Percentiles rank a stretch among this genome's conserved stretches.
These are phyloP conservation scores for Caenorhabditis drosophilae DNA, from an alignment of 2,888 invertebrate genomes.

Conservation along the genomic window DNA sequence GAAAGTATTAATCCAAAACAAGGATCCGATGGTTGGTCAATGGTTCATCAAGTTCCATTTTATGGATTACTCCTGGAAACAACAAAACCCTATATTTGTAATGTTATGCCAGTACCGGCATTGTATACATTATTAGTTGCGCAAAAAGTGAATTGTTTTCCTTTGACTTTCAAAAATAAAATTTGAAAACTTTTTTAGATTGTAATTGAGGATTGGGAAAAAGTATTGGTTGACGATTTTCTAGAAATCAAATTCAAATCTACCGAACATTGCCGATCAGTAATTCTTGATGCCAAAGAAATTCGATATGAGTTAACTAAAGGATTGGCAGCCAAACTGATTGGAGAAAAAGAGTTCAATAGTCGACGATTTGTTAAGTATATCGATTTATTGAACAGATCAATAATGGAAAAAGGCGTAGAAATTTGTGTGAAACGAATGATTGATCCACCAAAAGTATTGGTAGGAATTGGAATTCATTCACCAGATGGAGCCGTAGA, in stretches of 20 bases:
- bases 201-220: slow-evolving; percentile 26
- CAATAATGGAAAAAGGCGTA: slow-evolving; percentile 31
- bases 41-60: slow-evolving; percentile 53
- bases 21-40: slow-evolving; percentile 29
- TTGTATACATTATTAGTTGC: slow-evolving; percentile 42
- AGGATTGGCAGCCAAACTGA: slow-evolving; percentile 34
- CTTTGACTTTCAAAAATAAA: not conserved
- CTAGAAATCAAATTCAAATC: slow-evolving; percentile 39
- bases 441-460: slow-evolving; percentile 46
- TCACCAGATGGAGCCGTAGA: slow-evolving; percentile 42
- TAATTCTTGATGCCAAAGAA: slow-evolving; percentile 33
- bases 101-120: slow-evolving; percentile 53
- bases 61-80: slow-evolving; percentile 64
- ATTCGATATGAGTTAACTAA: slow-evolving; percentile 37
- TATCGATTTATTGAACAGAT: slow-evolving; percentile 25
- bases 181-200: slow-evolving; percentile 12
- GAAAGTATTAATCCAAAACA: slow-evolving; percentile 46
- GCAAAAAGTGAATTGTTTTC: slow-evolving; percentile 38
- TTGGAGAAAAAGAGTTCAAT: slow-evolving; percentile 28
- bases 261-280: slow-evolving; percentile 28
- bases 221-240: slow-evolving; percentile 44
- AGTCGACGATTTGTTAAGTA: slow-evolving; percentile 25
- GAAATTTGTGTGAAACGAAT: slow-evolving; percentile 34
- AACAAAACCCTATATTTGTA: slow-evolving; percentile 59
- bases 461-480: slow-evolving; percentile 44